A percentile compares a stretch with the other conserved stretches of the same genome.
Evolutionary conservation across 2,797 vertebrate species (phyloP).

Genomic region (Mormyrus hasselquistii): DNA sequence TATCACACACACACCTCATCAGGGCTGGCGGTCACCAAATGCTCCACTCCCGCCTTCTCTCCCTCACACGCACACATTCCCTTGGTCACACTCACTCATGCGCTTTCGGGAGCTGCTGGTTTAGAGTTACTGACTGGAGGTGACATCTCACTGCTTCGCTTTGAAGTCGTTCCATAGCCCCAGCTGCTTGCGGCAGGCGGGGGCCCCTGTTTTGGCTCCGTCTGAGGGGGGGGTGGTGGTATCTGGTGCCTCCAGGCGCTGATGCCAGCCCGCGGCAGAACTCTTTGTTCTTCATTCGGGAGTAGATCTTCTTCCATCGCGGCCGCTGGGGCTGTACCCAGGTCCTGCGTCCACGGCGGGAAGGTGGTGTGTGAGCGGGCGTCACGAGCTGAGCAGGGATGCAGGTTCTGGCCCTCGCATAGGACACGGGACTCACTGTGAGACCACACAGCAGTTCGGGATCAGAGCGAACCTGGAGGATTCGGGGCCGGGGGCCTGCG

Average conservation of each 20-base stretch:
- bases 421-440: neutral
- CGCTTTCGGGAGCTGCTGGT: constrained; percentile 32
- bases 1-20: neutral
- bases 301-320: neutral
- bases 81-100: constrained; percentile 29
- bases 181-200: constrained; percentile 31
- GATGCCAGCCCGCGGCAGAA: neutral
- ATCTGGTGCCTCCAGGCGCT: neutral
- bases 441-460: neutral
- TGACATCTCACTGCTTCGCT: constrained; percentile 57
- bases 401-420: neutral
- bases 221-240: neutral
- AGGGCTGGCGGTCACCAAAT: neutral
- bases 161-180: constrained; percentile 53
- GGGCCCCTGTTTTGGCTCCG: constrained; percentile 21
- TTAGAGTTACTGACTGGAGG: constrained; percentile 55
- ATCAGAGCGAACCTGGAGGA: constrained; percentile 25
- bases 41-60: neutral
- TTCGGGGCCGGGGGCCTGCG: constrained; percentile 22
- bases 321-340: neutral
- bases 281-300: constrained; percentile 2
- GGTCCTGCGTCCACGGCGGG: neutral
- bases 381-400: neutral
- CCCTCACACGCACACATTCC: constrained; percentile 14
- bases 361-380: neutral